Base-by-base conservation (phyloP, 2,888 invertebrate genomes). In the Rhamphomyia laevipes region DNA sequence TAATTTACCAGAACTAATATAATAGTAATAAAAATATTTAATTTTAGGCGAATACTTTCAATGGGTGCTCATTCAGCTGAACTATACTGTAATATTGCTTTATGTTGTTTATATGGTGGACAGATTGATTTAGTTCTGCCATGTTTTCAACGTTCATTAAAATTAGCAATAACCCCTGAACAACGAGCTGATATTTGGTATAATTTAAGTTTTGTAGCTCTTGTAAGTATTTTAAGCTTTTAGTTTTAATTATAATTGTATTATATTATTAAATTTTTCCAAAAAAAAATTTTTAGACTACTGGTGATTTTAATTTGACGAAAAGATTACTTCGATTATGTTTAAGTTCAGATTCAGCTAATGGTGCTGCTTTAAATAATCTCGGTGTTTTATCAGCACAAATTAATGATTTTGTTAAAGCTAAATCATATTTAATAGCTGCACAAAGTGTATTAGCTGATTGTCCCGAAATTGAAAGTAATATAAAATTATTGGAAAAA, bases 101-200 rank as follows among this genome's bases (percentile, higher is more conserved):
- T 99, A 2, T 97, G 97, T 64, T 99, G 97, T 63, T 81, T 96
- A 56, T 93, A 92, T 64, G 88, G 96, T 13, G 97, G 95, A 60
- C 97, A 99, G 67, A 89, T 91, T 67, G 97, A 99, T 70, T 80
- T 97, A 65, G 90, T 89, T 3, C 71, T 96, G 50, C 86, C 90
- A 0, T 97, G 96, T 67, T 94, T 97, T 64, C 88, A 91, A 64
- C 78, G 93, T 63, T 93, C 95, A 0, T 72, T 96, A 16, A 81
- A 79, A 59, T 76, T 90, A 55, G 86, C 92, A 2, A 80, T 78
- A 0, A 84, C 87, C 61, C 77, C 85, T 35, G 80, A 81, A 53
- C 78, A 80, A 55, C 78, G 82, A 55, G 86, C 94, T 1, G 94
- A 95, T 64, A 83, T 97, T 53, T 99, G 97, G 97, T 99, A 92